Evolutionary conservation across 1,140 invertebrate species (phyloP), one percentile per base, ranked within the genome.

Genomic region (Papilio xuthus): DNA sequence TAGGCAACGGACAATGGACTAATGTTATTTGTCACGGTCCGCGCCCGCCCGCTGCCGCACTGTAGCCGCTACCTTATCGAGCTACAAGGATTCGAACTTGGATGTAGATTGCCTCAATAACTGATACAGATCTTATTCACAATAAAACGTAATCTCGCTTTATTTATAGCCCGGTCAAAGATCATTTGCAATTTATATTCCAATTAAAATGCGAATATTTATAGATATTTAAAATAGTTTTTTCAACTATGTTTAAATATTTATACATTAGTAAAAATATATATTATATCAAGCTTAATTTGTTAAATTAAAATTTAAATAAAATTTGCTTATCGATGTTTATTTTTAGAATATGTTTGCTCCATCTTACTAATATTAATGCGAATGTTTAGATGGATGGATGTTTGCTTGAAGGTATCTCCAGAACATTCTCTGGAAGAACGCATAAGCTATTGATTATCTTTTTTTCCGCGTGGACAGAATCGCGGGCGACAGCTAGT

Each of bases 1-100:
- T 89, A 86, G 70, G 82, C 81, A 82, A 81, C 83, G 83, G 83
- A 86, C 84, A 86, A 85, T 81, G 83, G 82, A 86, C 84, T 85
- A 89, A 90, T 88, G 81, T 85, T 83, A 88, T 88, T 83, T 86
- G 88, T 87, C 79, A 85, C 83, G 83, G 84, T 79, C 78, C 60
- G 79, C 60, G 60, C 26, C 60, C 60, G 60, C 60, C 13, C 12
- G 20, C 56, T 10, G 56, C 13, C 26, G 60, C 26, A 32, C 60
- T 28, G 9, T 28, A 12, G 26, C 20, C 23, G 71, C 23, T 47
- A 26, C 42, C 37, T 47, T 73, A 72, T 72, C 42, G 71, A 4
- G 37, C n/a, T 13, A 73, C 41, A 47, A 41, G 23, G 42, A 26
- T 73, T 73, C 71, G 41, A 73, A 73, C 41, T 42, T 47, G 41